Conservation (phyloP, 2,888 invertebrate genomes). For the Petrophora chlorosata region DNA sequence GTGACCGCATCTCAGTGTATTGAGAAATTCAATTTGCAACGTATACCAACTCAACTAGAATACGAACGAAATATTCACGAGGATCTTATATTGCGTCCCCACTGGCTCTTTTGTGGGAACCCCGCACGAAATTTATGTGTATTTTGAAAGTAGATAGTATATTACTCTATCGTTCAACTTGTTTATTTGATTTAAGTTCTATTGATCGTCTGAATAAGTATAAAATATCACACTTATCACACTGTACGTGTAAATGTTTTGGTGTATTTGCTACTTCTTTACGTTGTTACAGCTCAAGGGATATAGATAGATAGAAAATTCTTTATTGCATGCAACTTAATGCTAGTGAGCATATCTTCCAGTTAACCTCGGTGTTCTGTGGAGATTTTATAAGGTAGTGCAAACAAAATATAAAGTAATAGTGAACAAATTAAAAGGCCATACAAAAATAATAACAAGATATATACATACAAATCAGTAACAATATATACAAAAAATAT, state of each 20-base stretch:
- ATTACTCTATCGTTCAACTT: not conserved
- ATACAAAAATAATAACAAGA: no score
- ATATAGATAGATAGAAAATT: no score
- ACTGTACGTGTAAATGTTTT: not conserved
- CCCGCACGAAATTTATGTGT: slow-evolving; percentile 1
- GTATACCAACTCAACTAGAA: not conserved
- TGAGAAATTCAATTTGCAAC: not conserved
- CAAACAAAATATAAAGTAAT: no score
- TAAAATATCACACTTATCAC: not conserved
- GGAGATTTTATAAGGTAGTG: no score
- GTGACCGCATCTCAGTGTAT: not conserved
- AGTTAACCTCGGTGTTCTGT: no score
- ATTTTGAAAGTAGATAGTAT: slow-evolving; percentile 1
- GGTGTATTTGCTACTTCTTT: not conserved
- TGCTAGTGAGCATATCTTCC: no score
- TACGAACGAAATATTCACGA: not conserved
- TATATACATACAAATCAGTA: no score
- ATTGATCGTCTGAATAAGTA: not conserved
- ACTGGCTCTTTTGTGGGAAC: slow-evolving; percentile 1
- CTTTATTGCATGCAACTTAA: no score
- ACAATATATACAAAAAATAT: no score
- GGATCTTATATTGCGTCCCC: not conserved
- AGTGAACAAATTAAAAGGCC: no score
- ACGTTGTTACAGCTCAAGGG: no score
- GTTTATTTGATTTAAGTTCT: not conserved